phyloP scores from a whole-genome alignment of 2,113 vertebrate species.

The Oxyruncus cristatus region DNA sequence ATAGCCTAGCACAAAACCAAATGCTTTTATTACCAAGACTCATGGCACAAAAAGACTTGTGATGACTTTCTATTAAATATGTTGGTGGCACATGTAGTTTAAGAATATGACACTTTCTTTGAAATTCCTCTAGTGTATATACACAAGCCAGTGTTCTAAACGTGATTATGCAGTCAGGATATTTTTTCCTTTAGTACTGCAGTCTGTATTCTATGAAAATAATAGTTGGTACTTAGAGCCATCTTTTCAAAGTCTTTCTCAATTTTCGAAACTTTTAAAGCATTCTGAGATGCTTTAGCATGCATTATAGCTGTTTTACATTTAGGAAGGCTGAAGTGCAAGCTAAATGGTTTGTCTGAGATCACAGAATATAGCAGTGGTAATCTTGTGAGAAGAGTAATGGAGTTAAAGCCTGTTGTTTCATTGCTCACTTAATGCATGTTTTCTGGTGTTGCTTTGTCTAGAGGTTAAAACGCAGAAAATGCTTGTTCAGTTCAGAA shows the following conservation, averaged over 20 bases:
- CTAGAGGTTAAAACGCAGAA: background rate
- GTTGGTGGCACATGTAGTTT: background rate
- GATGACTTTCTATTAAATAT: background rate
- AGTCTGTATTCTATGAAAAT: background rate
- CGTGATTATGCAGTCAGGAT: background rate
- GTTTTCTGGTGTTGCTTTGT: background rate
- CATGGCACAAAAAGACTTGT: background rate
- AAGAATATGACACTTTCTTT: background rate
- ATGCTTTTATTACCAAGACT: background rate
- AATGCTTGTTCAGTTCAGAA: background rate
- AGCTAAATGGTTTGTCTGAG: background rate
- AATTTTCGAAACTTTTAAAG: background rate
- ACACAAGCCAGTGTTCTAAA: background rate
- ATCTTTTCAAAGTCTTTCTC: background rate
- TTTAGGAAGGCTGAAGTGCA: background rate
- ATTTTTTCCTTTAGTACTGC: background rate
- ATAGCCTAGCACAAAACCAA: background rate
- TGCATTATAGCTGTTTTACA: background rate
- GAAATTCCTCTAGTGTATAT: background rate
- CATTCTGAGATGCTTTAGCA: background rate
- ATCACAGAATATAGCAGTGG: background rate
- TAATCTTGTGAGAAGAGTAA: background rate
- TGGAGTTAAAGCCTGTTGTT: background rate
- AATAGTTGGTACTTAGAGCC: background rate
- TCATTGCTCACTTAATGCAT: background rate